phyloP scores from a whole-genome alignment of 2,888 invertebrate genomes.

The Phaonia tiefii region DNA sequence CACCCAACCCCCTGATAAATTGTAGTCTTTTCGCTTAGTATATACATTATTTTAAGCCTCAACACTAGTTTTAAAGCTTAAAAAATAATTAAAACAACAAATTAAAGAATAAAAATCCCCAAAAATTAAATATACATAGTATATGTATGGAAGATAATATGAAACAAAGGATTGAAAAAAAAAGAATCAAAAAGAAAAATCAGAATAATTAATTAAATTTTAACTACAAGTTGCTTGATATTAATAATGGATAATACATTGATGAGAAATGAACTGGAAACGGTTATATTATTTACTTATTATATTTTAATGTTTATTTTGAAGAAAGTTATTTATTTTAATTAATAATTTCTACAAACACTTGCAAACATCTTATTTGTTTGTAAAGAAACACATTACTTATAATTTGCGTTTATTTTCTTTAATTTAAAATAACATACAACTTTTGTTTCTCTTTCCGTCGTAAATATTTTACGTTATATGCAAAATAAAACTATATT shows the following conservation, averaged over 20 bases:
- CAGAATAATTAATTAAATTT: constrained; percentile 27
- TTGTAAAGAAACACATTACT: constrained; percentile 5
- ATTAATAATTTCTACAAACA: too few species aligned
- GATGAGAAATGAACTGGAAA: background rate
- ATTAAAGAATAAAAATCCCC: constrained; percentile 30
- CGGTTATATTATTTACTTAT: background rate
- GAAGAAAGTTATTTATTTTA: too few species aligned
- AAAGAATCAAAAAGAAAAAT: constrained; percentile 2
- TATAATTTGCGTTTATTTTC: constrained; percentile 42
- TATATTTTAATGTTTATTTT: too few species aligned
- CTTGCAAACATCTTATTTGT: too few species aligned
- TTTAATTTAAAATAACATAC: constrained; percentile 42
- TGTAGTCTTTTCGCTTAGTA: constrained; percentile 50
- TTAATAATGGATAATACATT: constrained; percentile 24
- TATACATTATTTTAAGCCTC: constrained; percentile 42
- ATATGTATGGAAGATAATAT: constrained; percentile 5
- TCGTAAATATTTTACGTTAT: constrained; percentile 34
- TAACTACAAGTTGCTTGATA: constrained; percentile 54
- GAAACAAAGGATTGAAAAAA: background rate
- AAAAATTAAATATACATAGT: constrained; percentile 21
- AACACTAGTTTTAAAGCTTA: constrained; percentile 48
- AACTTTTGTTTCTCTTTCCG: constrained; percentile 12
- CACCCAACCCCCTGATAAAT: constrained; percentile 45
- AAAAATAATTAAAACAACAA: constrained; percentile 34
- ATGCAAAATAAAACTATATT: constrained; percentile 42